Percentiles rank a stretch among this genome's conserved stretches.
Conservation (phyloP, 64 coral and sea anemone genomes). For the Exaiptasia diaphana region DNA sequence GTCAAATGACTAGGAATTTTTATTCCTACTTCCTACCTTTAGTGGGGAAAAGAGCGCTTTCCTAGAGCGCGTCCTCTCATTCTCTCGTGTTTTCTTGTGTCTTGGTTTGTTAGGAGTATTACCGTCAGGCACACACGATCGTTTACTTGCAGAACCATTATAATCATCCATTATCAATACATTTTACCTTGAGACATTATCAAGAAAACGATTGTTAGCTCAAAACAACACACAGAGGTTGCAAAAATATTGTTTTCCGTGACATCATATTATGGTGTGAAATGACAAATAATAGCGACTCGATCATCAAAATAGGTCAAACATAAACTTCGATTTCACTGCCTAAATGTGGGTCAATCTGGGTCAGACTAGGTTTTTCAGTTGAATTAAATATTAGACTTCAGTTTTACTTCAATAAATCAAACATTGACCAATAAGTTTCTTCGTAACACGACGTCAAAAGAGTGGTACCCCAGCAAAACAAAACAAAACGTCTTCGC, state of each 20-base stretch:
- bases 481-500: background rate
- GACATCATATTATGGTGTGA: background rate
- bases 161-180: background rate
- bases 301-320: background rate
- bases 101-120: conserved; percentile 16
- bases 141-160: background rate
- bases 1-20: background rate
- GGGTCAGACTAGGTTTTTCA: background rate
- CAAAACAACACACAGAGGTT: background rate
- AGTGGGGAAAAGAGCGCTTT: background rate
- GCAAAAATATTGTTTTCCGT: background rate
- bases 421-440: background rate
- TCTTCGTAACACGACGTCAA: background rate
- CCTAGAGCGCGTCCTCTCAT: background rate
- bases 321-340: background rate
- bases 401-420: background rate
- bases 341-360: background rate
- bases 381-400: background rate
- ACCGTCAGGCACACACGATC: background rate
- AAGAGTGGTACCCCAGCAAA: background rate
- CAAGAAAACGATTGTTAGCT: background rate
- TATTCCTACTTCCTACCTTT: background rate
- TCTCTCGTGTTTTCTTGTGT: background rate
- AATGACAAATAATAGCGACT: background rate
- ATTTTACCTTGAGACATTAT: background rate